Evolutionary conservation across 2,888 invertebrate species (phyloP).

Genomic region (Papilio elwesi): DNA sequence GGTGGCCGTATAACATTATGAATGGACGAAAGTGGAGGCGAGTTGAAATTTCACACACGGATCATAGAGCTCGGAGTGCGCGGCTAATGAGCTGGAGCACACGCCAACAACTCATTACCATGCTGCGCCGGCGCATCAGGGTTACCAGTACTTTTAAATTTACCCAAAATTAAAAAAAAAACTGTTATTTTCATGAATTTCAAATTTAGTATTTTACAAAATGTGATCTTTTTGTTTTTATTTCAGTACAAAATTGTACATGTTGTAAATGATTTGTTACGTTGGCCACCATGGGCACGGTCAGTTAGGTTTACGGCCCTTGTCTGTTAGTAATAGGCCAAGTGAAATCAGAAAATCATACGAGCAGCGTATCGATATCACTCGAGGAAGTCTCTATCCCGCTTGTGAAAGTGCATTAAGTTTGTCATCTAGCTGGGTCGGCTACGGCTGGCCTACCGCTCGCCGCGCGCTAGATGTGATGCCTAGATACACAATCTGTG

Average conservation of each 20-base stretch:
- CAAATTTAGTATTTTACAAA: background rate
- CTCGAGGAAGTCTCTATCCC: slow-evolving; percentile 39
- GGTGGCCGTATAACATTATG: slow-evolving; percentile 26
- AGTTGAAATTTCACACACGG: slow-evolving; percentile 40
- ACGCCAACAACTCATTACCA: slow-evolving; percentile 67
- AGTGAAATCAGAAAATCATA: slow-evolving; percentile 35
- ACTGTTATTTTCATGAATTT: too few relatives aligned
- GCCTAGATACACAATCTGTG: slow-evolving; percentile 30
- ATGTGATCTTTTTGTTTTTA: background rate
- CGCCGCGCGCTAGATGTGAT: slow-evolving; percentile 24
- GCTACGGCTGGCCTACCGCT: background rate
- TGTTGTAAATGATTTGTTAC: background rate
- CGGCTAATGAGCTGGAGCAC: slow-evolving; percentile 67
- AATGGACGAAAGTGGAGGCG: slow-evolving; percentile 33
- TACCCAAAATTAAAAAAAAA: background rate
- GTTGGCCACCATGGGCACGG: slow-evolving; percentile 9
- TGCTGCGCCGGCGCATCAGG: slow-evolving; percentile 36
- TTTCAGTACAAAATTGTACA: background rate
- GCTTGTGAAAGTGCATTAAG: slow-evolving; percentile 35
- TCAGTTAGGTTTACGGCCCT: slow-evolving; percentile 1
- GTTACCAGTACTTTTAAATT: slow-evolving; percentile 11
- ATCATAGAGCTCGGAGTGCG: slow-evolving; percentile 30
- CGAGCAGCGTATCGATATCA: slow-evolving; percentile 20
- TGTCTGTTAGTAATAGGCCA: slow-evolving; percentile 23
- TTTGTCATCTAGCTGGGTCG: slow-evolving; percentile 32